Conservation (phyloP, 64 coral and sea anemone species). For the Montipora efflorescens region DNA sequence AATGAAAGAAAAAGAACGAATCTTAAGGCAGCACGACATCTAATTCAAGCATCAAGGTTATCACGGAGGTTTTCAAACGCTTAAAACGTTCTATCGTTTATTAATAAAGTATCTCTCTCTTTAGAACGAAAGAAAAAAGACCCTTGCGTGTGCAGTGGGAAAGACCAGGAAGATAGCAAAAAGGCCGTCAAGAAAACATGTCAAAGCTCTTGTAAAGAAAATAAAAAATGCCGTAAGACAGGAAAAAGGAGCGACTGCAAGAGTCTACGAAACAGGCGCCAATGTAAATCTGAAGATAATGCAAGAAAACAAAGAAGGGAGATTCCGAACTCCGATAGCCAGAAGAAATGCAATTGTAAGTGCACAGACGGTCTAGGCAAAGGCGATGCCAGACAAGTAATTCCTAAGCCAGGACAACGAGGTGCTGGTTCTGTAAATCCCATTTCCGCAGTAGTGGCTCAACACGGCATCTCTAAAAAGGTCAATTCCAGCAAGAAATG, state of each 20-base stretch:
- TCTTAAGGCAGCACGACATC: no score
- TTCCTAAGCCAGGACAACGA: conserved; percentile 15
- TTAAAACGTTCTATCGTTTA: not conserved
- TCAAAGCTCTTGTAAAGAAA: not conserved
- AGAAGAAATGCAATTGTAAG: conserved; percentile 65
- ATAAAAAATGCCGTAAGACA: conserved; percentile 6
- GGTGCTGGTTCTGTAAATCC: not conserved
- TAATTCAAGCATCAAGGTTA: not conserved
- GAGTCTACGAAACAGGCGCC: conserved; percentile 39
- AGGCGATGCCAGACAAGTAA: conserved; percentile 39
- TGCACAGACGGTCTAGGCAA: conserved; percentile 9
- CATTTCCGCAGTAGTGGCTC: not conserved
- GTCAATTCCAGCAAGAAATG: conserved; percentile 33
- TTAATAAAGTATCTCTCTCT: not conserved
- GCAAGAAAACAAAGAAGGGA: conserved; percentile 21
- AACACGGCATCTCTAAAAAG: conserved; percentile 47
- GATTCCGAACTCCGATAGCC: not conserved
- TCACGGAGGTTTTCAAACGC: not conserved
- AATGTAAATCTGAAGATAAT: conserved; percentile 10
- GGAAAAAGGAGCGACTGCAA: conserved; percentile 10
- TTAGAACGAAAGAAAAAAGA: conserved; percentile 38
- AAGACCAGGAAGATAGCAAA: not conserved
- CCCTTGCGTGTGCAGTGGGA: conserved; percentile 16
- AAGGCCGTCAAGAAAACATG: conserved; percentile 57
- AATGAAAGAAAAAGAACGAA: no score